These are phyloP conservation scores for Antedon mediterranea DNA, from an alignment of 53 echinoderm and acorn worm genomes.

Conservation along the genomic window DNA sequence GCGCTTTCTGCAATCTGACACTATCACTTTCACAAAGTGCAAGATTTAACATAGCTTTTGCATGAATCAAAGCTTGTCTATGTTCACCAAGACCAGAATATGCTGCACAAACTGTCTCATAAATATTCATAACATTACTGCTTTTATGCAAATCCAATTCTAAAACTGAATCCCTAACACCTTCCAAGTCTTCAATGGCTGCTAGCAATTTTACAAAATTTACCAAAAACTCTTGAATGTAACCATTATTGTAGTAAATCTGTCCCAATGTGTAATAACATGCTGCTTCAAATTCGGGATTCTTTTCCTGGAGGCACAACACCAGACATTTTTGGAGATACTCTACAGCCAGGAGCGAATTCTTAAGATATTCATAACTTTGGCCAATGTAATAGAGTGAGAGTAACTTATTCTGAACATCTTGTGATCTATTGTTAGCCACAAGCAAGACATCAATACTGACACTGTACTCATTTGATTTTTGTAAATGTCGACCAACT, in stretches of 20 bases:
- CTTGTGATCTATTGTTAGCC: slow-evolving; percentile 38
- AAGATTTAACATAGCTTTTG: slow-evolving; percentile 25
- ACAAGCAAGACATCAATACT: slow-evolving; percentile 66
- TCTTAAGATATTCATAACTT: slow-evolving; percentile 20
- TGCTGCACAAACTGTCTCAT: slow-evolving; percentile 49
- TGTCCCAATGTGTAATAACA: slow-evolving; percentile 59
- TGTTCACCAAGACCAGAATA: slow-evolving; percentile 53
- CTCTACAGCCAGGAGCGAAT: slow-evolving; percentile 47
- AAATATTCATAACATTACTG: slow-evolving; percentile 1
- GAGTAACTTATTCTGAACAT: slow-evolving; percentile 25
- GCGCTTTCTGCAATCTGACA: slow-evolving; percentile 46
- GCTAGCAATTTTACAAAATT: slow-evolving; percentile 67
- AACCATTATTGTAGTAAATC: slow-evolving; percentile 33
- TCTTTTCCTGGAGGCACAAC: slow-evolving; percentile 27
- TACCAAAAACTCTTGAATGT: slow-evolving; percentile 48
- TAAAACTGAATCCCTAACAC: neutral
- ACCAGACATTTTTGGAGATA: slow-evolving; percentile 53
- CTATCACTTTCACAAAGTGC: slow-evolving; percentile 9
- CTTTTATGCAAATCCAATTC: neutral
- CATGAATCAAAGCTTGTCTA: slow-evolving; percentile 48
- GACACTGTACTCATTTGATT: slow-evolving; percentile 32
- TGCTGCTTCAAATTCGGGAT: slow-evolving; percentile 43
- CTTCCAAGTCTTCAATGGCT: slow-evolving; percentile 40
- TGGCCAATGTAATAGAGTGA: slow-evolving; percentile 43
- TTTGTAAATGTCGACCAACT: slow-evolving; percentile 40